Base-by-base conservation (phyloP, 2,888 invertebrate genomes). In the Torymus auratus region DNA sequence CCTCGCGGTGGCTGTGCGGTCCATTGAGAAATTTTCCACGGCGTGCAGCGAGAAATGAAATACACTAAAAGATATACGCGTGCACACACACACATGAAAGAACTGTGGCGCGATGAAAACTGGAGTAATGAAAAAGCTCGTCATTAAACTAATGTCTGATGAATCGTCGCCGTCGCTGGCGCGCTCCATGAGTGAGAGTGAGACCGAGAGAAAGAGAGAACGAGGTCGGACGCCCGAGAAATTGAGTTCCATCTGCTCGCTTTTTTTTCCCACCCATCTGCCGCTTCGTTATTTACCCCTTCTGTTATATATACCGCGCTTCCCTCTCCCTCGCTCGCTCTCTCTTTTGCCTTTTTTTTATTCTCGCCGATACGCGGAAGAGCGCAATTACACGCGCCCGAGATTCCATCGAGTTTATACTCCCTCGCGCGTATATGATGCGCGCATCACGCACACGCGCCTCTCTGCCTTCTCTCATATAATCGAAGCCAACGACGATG, bases 121-220 rank as follows among this genome's bases (percentile, higher is more conserved):
- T 58, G 41, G 69, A 64, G 77, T 70, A 64, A 70, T 56, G 62
- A 56, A 64, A 69, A 62, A 69, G 56, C 50, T 58, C 23, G 56
- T 77, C 77, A 69, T 77, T 69, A 77, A 70, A 69, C 62, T 62
- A 77, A 70, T 77, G 56, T 50, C 12, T 56, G 77, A 52, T 55
- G 55, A 71, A 71, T 71, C 53, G 15, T 60, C 20, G 70, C 41
- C 41, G 41, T 7, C 64, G 1, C 1, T 41, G n/a, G n/a, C n/a
- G n/a, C n/a, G 1, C 3, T 28, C 28, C 28, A 28, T 28, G 28
- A 28, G 28, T 28, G 28, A 28, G 28, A 28, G 28, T 1, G 28
- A 2, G 28, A 5, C 5, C 4, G 28, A 28, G 28, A 28, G 28
- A 7, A 4, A 28, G 28, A 28, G 28, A 12, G 56, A 64, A 64